Conservation (phyloP, 2,113 vertebrate species). For the Microtus oregoni region DNA sequence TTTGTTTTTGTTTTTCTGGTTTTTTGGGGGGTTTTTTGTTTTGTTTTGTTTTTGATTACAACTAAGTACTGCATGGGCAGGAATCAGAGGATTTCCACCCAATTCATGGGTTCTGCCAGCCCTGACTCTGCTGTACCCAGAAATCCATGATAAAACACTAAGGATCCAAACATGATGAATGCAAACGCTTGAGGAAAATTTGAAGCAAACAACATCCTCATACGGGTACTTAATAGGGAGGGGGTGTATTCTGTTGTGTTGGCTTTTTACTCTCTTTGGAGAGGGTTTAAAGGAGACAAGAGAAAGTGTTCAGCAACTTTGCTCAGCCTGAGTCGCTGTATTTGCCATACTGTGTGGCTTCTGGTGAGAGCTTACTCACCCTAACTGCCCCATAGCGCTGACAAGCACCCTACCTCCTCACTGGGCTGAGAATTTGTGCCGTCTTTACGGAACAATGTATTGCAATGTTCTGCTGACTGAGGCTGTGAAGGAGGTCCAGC, state of each 20-base stretch:
- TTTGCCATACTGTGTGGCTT: background rate
- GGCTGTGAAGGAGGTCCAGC: background rate
- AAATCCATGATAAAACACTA: background rate
- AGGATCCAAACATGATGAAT: background rate
- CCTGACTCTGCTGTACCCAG: background rate
- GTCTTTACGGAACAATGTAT: background rate
- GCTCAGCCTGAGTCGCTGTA: background rate
- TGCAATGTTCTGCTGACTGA: background rate
- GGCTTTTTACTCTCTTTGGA: background rate
- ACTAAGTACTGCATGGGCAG: background rate
- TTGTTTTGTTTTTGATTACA: background rate
- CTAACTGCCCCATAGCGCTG: background rate
- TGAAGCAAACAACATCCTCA: background rate
- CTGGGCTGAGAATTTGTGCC: background rate
- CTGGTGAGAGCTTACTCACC: background rate
- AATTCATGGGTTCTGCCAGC: background rate
- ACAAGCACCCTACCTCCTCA: background rate
- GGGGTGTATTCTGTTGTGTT: background rate
- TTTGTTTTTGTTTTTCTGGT: too few relatives aligned
- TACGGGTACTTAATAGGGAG: background rate
- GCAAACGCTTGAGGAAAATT: background rate
- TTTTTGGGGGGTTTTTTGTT: too few relatives aligned
- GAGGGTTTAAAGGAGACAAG: background rate
- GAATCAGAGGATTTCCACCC: background rate
- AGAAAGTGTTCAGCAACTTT: background rate